Base-by-base conservation (phyloP, 2,888 invertebrate species). In the Pristionchus exspectatus region DNA sequence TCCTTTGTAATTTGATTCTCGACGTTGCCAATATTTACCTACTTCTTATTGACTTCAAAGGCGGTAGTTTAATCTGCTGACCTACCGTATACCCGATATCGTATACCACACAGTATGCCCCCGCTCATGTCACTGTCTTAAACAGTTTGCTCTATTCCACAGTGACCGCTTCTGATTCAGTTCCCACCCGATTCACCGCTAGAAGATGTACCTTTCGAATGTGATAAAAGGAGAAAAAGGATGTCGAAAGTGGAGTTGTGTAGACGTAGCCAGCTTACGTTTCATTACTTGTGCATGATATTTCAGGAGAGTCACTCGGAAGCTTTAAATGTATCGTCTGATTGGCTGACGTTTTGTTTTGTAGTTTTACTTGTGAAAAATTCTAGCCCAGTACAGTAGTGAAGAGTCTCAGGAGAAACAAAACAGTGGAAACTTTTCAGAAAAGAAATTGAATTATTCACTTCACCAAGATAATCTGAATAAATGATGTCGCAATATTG, bases 141-240 rank as follows among this genome's bases (percentile, higher is more conserved):
- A 81, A 81, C 81, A 81, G 81, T 81, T 81, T 81, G 81, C 81
- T 81, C 81, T n/a, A 81, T 81, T 81, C 24, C 27, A 54, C 81
- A 81, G 81, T 81, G 81, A 81, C 81, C 5, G 38, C 38, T 30
- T 33, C 72, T 14, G 24, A 66, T 33, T 33, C 72, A 12, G 27
- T 27, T 30, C 33, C 74, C 21, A 27, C 24, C 38, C 74, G 38
- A 44, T 74, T 74, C 38, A 38, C 4, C 10, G 24, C 21, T 30
- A 14, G 38, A 74, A 38, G 38, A 10, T 38, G 38, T 38, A 74
- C 38, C 7, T 74, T 38, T 24, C 38, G 38, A 38, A 38, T 74
- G 16, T 24, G 38, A 74, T 74, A 74, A 74, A 74, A 38, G 18
- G 30, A 14, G 21, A 21, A 24, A 74, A 38, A 74, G 38, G 38